A percentile compares a stretch with the other conserved stretches of the same genome.
phyloP scores from a whole-genome alignment of 2,888 invertebrate species.

The Rutpela maculata region DNA sequence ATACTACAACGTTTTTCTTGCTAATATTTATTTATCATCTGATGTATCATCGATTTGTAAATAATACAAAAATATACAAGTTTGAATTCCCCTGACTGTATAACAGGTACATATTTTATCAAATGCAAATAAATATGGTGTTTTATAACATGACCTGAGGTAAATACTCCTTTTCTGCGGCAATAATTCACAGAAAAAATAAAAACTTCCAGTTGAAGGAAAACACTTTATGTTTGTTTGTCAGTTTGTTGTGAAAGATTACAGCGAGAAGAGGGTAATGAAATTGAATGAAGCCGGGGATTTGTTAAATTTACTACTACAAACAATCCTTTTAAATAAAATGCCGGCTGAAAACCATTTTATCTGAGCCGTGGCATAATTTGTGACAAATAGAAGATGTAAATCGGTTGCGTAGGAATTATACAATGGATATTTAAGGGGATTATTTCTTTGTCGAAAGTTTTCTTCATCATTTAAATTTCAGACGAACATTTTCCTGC shows the following conservation, averaged over 20 bases:
- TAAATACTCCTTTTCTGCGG: conserved; percentile 1
- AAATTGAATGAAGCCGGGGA: conserved; percentile 42
- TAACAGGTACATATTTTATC: neutral
- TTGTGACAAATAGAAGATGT: conserved; percentile 18
- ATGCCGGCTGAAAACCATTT: conserved; percentile 29
- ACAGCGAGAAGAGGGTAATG: conserved; percentile 35
- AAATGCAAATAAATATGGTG: conserved; percentile 2
- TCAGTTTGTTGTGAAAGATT: conserved; percentile 44
- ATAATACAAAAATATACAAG: too few species aligned
- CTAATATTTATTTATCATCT: too few species aligned
- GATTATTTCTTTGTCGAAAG: neutral
- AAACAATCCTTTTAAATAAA: conserved; percentile 40
- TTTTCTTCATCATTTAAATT: neutral
- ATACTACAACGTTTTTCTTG: too few species aligned
- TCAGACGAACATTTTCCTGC: neutral
- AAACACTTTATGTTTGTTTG: conserved; percentile 41
- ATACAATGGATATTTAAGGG: conserved; percentile 3
- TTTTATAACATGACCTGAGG: neutral
- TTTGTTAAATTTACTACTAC: conserved; percentile 42
- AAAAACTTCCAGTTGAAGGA: conserved; percentile 15
- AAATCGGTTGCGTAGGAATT: conserved; percentile 19
- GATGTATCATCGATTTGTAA: too few species aligned
- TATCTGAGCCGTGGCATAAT: conserved; percentile 29
- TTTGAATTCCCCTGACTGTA: neutral
- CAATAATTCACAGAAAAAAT: conserved; percentile 38